Base-by-base conservation (phyloP, 1,140 invertebrate genomes). In the Radopholus similis region DNA sequence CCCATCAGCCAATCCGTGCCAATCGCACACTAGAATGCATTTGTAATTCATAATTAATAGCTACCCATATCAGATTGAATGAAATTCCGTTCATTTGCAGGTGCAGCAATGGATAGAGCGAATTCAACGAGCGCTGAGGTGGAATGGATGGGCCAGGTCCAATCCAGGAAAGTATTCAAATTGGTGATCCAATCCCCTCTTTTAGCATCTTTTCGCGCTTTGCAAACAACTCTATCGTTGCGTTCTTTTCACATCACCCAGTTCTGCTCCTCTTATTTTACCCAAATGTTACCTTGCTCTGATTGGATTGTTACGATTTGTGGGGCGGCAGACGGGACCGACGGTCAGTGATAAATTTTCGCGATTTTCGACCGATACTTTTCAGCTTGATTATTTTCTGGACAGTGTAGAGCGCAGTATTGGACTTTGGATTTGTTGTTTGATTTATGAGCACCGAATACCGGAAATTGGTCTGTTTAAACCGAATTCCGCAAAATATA, bases 391-490 rank as follows among this genome's bases (percentile, higher is more conserved):
- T 37, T 6, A 18, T n/a, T n/a, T n/a, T n/a, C n/a, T n/a, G n/a
- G n/a, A n/a, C n/a, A n/a, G n/a, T n/a, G n/a, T 71, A 28, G 26
- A 44, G 18, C 51, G 75, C 9, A 68, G 34, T 57, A 60, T 72
- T 55, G 74, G 74, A 6, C 44, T 64, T 21, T 76, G 74, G 74
- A 62, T 75, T 26, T 60, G 76, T 18, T 76, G 74, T 37, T 44
- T 76, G 40, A 63, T 67, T 15, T 58, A 62, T 15, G 74, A 76
- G 44, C 49, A 75, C 32, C 68, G 60, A 49, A 74, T 60, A 18
- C 47, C 72, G 13, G 76, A 74, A 70, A 70, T 76, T 66, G 76
- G 74, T 76, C 23, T 18, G 76, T 51, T 18, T n/a, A n/a, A n/a
- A n/a, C n/a, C n/a, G n/a, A n/a, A n/a, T n/a, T n/a, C n/a, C n/a